These are phyloP conservation scores for Phortica magna DNA, from an alignment of 2,888 invertebrate species.

Conservation along the genomic window DNA sequence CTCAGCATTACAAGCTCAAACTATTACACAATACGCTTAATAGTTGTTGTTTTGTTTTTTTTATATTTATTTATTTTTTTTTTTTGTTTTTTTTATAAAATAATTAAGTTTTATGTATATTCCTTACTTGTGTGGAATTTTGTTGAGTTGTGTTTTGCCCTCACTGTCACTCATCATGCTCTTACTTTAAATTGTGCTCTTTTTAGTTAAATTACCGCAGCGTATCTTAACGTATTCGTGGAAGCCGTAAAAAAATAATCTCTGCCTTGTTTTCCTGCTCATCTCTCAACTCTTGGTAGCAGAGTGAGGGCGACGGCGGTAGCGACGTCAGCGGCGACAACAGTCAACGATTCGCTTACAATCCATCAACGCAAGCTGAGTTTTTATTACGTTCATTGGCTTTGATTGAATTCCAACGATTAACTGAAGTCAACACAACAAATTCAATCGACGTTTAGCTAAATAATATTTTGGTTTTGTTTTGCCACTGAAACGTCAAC, in stretches of 20 bases:
- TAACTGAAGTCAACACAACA: conserved; percentile 48
- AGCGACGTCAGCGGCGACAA: conserved; percentile 44
- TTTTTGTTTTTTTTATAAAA: conserved; percentile 60
- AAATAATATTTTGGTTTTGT: background rate
- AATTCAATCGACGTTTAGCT: conserved; percentile 19
- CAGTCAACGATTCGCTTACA: conserved; percentile 40
- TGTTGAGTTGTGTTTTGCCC: conserved; percentile 47
- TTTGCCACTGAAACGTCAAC: conserved; percentile 26
- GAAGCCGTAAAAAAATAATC: conserved; percentile 63
- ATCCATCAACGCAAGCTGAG: conserved; percentile 40
- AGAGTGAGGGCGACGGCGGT: conserved; percentile 33
- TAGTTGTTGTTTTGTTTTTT: conserved; percentile 36
- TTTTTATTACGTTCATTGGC: conserved; percentile 22
- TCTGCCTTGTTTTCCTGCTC: conserved; percentile 36
- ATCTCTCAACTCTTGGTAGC: conserved; percentile 36
- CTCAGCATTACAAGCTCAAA: background rate
- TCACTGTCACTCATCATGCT: conserved; percentile 14
- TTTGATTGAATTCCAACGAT: conserved; percentile 67
- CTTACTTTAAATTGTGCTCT: background rate
- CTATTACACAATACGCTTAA: background rate
- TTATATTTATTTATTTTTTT: conserved; percentile 60
- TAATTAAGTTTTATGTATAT: conserved; percentile 72
- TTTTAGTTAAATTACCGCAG: conserved; percentile 35
- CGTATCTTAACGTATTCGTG: conserved; percentile 57
- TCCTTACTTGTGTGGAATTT: conserved; percentile 59